These are phyloP conservation scores for Battus philenor DNA, from an alignment of 1,140 invertebrate species.

Conservation along the genomic window DNA sequence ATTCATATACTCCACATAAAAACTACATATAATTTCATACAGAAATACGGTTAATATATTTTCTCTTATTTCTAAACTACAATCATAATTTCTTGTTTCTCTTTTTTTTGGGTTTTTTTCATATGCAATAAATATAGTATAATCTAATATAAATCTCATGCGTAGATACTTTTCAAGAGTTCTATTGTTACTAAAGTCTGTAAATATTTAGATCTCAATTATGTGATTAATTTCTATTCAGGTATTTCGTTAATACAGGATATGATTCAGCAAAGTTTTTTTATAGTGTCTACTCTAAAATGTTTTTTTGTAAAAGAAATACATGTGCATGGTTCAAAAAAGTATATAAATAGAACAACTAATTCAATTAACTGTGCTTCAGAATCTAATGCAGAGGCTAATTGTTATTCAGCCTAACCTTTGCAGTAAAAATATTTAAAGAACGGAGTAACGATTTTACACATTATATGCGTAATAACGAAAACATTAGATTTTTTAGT, in stretches of 20 bases:
- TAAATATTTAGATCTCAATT: slow-evolving; percentile 59
- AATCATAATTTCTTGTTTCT: slow-evolving; percentile 59
- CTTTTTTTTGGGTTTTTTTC: slow-evolving; percentile 72
- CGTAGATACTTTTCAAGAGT: slow-evolving; percentile 37
- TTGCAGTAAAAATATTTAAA: neutral
- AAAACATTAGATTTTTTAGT: too few relatives aligned
- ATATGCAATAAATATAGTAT: slow-evolving; percentile 65
- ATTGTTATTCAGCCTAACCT: slow-evolving; percentile 5
- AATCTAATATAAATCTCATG: slow-evolving; percentile 60
- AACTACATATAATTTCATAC: slow-evolving; percentile 76
- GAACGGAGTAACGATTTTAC: slow-evolving; percentile 27
- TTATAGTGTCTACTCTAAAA: too few relatives aligned
- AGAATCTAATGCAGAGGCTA: slow-evolving; percentile 5
- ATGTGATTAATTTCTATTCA: slow-evolving; percentile 57
- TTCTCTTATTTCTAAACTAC: slow-evolving; percentile 67
- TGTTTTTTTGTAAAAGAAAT: too few relatives aligned
- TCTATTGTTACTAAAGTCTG: slow-evolving; percentile 55
- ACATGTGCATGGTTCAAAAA: too few relatives aligned
- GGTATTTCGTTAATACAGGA: slow-evolving; percentile 66
- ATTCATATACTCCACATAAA: slow-evolving; percentile 71
- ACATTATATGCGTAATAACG: slow-evolving; percentile 28
- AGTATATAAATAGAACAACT: too few relatives aligned
- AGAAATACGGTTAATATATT: slow-evolving; percentile 75
- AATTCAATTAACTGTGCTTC: too few relatives aligned
- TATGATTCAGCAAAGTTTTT: slow-evolving; percentile 45